Base-by-base conservation (phyloP, 2,888 invertebrate species). In the Tachina lurida region DNA sequence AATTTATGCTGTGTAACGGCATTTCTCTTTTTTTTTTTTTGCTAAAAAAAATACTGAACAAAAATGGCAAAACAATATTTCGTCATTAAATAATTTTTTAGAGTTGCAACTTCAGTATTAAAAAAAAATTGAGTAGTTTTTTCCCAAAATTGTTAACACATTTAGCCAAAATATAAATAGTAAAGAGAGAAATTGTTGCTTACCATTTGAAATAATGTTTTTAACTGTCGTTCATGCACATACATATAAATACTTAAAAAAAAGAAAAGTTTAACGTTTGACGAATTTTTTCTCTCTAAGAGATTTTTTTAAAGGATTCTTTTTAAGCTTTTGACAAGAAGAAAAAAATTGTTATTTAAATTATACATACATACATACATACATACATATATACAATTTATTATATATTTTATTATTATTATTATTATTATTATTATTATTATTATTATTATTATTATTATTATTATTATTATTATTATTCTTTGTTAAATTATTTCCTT, bases 401-500 rank as follows among this genome's bases (percentile, higher is more conserved):
- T 31, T 31, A 31, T 31, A 31, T 31, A 31, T 31, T 31, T 31
- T 63, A 60, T 31, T 31, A 31, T 31, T 31, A 31, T 7, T 31
- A 31, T 31, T 31, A 31, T 31, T 31, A 31, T 31, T 31, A 31
- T 31, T 31, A 31, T 31, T 0, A 31, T 31, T 63, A 49, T 58
- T 76, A 56, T 70, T 65, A 74, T 62, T 31, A 65, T 65, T 19
- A 39, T 67, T 56, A 56, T 31, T 22, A 43, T 56, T 67, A 63
- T 52, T 52, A 52, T 74, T 63, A 31, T 31, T 31, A 31, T 31
- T 31, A 31, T 31, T 31, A 31, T 52, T 52, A 52, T 74, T 63
- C 22, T 75, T 65, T 65, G 63, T 76, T 67, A 65, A 56, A 67
- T 54, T 75, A 63, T 54, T 52, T 45, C 31, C 62, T 52, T 63